Base-by-base conservation (phyloP, 2,888 invertebrate species). In the Nycteola revayana region DNA sequence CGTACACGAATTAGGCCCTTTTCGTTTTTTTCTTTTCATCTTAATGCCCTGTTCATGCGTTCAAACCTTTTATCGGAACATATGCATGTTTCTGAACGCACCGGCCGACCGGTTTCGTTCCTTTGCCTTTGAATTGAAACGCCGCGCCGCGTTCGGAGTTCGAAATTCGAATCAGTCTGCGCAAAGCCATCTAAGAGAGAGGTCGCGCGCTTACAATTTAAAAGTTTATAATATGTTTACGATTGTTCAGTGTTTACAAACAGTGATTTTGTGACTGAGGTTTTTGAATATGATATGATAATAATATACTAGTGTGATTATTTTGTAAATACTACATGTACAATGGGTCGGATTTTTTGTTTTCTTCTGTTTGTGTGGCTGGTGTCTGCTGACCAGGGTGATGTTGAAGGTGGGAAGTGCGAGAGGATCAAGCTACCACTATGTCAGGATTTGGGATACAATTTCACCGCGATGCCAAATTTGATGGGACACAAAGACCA, bases 381-480 rank as follows among this genome's bases (percentile, higher is more conserved):
- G 71, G 75, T 75, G 46, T 69, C 81, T 48, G 82, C 86, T 53
- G 84, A 83, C 48, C 82, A 85, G 55, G 84, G 87, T 46, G 76
- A 86, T 58, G 51, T 62, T 46, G 78, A 90, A 59, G 84, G 86
- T 66, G 86, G 82, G 33, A 93, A 93, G 71, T 96, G 96, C 79
- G 94, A 96, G 82, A 90, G 92, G 64, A 95, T 96, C 67, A 90
- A 90, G 34, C 93, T 95, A 39, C 93, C 94, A 25, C 90, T 94
- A 79, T 96, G 96, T 75, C 92, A 93, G 73, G 94, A 94, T 61
- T 88, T 96, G 72, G 93, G 94, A 55, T 96, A 96, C 86, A 96
- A 96, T 83, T 92, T 93, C 85, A 96, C 96, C 11, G 91, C 92
- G 18, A 94, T 96, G 94, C 96, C 96, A 30, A 96, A 96, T 86